A percentile compares a stretch with the other conserved stretches of the same genome.
Evolutionary conservation across 92 coral and sea anemone genomes (phyloP).

Genomic region (Epizoanthus stellaris): DNA sequence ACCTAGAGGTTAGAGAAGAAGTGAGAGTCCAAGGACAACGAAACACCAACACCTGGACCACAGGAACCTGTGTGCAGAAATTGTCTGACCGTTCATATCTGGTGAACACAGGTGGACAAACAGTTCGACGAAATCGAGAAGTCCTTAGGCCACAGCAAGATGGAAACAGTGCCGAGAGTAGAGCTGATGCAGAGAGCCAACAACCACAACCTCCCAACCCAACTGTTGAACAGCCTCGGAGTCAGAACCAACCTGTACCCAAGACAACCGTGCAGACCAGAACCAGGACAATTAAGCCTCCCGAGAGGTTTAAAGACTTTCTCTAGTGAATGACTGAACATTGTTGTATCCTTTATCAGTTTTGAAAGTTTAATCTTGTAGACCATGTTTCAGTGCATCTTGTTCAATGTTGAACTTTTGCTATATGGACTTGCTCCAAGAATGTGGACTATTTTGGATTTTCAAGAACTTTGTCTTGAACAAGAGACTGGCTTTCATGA

Average conservation of each 20-base stretch:
- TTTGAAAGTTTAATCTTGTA: constrained; percentile 21
- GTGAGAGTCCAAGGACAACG: constrained; percentile 49
- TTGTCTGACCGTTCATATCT: constrained; percentile 54
- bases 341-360: constrained; percentile 32
- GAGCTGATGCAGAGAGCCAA: too few relatives aligned
- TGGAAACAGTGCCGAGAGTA: too few relatives aligned
- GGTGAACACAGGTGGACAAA: constrained; percentile 43
- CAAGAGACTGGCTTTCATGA: constrained; percentile 13
- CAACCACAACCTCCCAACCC: too few relatives aligned
- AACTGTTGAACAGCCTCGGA: too few relatives aligned
- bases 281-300: too few relatives aligned
- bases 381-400: constrained; percentile 11
- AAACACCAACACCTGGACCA: constrained; percentile 47
- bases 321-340: constrained; percentile 5
- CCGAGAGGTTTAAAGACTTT: too few relatives aligned
- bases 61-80: constrained; percentile 47
- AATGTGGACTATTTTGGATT: constrained; percentile 15
- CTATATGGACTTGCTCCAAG: constrained; percentile 21
- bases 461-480: constrained; percentile 10
- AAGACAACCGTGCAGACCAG: too few relatives aligned
- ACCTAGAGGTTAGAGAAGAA: constrained; percentile 62
- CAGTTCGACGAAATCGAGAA: neutral
- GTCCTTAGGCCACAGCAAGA: too few relatives aligned
- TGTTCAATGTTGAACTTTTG: neutral
- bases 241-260: too few relatives aligned